phyloP scores from a whole-genome alignment of 1,140 invertebrate species.

The Periplaneta americana region DNA sequence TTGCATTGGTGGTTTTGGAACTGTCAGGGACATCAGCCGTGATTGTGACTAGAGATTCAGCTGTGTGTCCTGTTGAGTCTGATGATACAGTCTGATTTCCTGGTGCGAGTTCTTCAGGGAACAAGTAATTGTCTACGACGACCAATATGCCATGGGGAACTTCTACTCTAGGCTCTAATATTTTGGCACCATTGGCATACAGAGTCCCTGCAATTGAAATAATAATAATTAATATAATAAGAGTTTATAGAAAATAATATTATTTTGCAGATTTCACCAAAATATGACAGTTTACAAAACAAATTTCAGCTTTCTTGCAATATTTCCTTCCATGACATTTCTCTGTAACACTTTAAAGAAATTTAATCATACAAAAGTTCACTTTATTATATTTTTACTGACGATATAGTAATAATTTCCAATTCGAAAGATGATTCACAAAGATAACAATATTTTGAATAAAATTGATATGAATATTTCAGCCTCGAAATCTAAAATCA shows the following conservation, averaged over 20 bases:
- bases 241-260: not conserved
- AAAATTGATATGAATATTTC: too few relatives aligned
- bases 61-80: conserved; percentile 2
- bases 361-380: too few relatives aligned
- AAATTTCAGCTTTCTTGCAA: too few relatives aligned
- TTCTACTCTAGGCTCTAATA: conserved; percentile 34
- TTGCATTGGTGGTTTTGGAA: not conserved
- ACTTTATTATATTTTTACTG: too few relatives aligned
- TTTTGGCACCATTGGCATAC: conserved; percentile 43
- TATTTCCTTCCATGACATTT: too few relatives aligned
- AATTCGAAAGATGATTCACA: too few relatives aligned
- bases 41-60: conserved; percentile 33
- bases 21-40: not conserved
- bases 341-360: too few relatives aligned
- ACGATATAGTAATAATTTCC: too few relatives aligned
- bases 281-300: too few relatives aligned
- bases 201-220: conserved; percentile 28
- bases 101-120: conserved; percentile 33
- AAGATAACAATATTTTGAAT: too few relatives aligned
- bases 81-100: not conserved
- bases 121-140: conserved; percentile 43
- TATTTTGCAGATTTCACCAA: too few relatives aligned
- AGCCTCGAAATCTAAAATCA: too few relatives aligned
- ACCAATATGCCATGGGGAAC: conserved; percentile 40
- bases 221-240: not conserved